Evolutionary conservation across 1,140 invertebrate genomes (phyloP).

Genomic region (Dicyema japonicum): DNA sequence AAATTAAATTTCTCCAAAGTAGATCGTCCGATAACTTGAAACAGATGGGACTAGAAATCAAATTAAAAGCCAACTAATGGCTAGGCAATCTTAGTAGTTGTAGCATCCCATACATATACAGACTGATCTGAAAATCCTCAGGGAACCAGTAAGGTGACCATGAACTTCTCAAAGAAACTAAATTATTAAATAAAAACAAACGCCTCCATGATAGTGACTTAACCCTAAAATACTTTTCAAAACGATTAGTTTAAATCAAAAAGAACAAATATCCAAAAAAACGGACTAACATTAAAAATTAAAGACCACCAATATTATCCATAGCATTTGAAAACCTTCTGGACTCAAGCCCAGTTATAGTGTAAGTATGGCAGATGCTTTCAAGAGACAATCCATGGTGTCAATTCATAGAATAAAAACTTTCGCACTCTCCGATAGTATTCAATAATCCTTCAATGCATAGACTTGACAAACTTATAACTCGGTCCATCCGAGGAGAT

Average conservation of each 20-base stretch:
- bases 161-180: conserved; percentile 45
- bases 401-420: conserved; percentile 49
- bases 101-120: conserved; percentile 86
- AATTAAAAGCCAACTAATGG: conserved; percentile 32
- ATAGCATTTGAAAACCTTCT: conserved; percentile 80
- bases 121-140: conserved; percentile 71
- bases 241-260: conserved; percentile 42
- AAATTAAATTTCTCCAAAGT: conserved; percentile 66
- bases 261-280: conserved; percentile 37
- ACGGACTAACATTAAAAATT: conserved; percentile 16
- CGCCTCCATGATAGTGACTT: conserved; percentile 91
- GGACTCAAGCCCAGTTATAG: conserved; percentile 64
- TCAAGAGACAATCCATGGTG: conserved; percentile 73
- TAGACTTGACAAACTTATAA: conserved; percentile 43
- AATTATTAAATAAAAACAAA: conserved; percentile 12
- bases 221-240: conserved; percentile 59
- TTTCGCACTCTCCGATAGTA: conserved; percentile 86
- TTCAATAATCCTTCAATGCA: conserved; percentile 51
- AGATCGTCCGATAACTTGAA: conserved; percentile 76
- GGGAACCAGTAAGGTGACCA: conserved; percentile 49
- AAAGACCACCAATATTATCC: conserved; percentile 41
- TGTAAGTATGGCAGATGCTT: conserved; percentile 49
- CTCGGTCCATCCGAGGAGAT: conserved; percentile 70
- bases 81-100: conserved; percentile 51
- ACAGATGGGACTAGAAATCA: conserved; percentile 43